Evolutionary conservation across 2,113 vertebrate genomes (phyloP).

Genomic region (Pachycephala philippinensis): DNA sequence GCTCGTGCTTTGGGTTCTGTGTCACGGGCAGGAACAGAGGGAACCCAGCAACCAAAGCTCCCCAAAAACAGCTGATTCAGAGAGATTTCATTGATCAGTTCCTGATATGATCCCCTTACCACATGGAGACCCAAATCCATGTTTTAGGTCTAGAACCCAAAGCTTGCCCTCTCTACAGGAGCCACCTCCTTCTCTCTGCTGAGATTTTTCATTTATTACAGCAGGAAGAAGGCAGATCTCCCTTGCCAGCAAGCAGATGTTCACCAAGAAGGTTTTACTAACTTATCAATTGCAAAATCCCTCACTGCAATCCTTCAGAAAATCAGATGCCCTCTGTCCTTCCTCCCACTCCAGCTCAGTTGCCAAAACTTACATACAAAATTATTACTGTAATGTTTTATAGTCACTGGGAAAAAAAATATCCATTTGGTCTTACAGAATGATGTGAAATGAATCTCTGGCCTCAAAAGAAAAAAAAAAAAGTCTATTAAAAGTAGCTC

Average conservation of each 20-base stretch:
- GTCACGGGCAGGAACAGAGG: background rate
- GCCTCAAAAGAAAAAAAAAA: constrained; percentile 27
- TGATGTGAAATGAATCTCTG: constrained; percentile 54
- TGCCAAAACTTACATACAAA: constrained; percentile 49
- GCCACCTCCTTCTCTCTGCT: background rate
- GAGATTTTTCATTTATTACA: background rate
- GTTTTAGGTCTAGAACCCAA: background rate
- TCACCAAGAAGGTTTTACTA: background rate
- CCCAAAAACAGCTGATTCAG: background rate
- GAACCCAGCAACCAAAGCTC: background rate
- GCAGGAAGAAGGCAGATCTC: background rate
- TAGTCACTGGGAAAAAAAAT: constrained; percentile 36
- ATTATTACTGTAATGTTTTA: constrained; percentile 47
- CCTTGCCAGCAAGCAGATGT: constrained; percentile 16
- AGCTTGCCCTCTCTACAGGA: background rate
- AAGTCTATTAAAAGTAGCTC: constrained; percentile 55
- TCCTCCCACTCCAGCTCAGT: constrained; percentile 28
- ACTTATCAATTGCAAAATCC: constrained; percentile 51
- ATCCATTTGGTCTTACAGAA: constrained; percentile 37
- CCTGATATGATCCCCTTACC: background rate
- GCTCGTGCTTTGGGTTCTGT: background rate
- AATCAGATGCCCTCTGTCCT: constrained; percentile 50
- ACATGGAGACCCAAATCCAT: background rate
- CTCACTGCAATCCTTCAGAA: constrained; percentile 16
- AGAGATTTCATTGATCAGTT: background rate